phyloP scores from a whole-genome alignment of 2,797 vertebrate genomes.

The Anguilla pacifica region DNA sequence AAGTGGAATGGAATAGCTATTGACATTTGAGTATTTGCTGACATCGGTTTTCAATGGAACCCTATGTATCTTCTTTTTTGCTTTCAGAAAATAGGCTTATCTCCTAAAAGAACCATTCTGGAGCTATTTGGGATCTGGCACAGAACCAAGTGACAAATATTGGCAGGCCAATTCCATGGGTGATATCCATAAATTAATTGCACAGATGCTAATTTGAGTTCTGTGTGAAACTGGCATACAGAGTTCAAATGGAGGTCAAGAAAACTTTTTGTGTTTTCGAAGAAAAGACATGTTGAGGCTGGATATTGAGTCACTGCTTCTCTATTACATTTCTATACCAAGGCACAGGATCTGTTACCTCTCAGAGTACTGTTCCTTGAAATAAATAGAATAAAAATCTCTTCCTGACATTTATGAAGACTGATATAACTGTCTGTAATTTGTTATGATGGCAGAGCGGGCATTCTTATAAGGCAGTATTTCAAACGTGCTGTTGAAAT shows the following conservation, averaged over 20 bases:
- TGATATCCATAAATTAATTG: constrained; percentile 7
- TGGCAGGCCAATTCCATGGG: background rate
- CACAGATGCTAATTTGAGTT: background rate
- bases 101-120: background rate
- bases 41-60: constrained; percentile 6
- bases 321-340: background rate
- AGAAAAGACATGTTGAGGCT: background rate
- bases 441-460: background rate
- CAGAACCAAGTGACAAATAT: background rate
- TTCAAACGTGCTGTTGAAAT: background rate
- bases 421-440: background rate
- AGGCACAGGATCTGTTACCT: background rate
- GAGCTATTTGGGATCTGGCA: background rate
- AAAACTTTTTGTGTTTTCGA: background rate
- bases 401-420: background rate
- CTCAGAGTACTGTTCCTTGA: background rate
- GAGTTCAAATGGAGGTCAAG: constrained; percentile 7
- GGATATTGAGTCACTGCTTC: background rate
- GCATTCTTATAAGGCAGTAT: background rate
- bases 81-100: background rate
- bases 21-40: background rate
- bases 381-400: background rate
- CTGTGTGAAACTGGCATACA: background rate
- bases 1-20: constrained; percentile 6
- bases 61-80: background rate